phyloP scores from a whole-genome alignment of 2,888 invertebrate species.

The Liopterus haemorrhoidalis region DNA sequence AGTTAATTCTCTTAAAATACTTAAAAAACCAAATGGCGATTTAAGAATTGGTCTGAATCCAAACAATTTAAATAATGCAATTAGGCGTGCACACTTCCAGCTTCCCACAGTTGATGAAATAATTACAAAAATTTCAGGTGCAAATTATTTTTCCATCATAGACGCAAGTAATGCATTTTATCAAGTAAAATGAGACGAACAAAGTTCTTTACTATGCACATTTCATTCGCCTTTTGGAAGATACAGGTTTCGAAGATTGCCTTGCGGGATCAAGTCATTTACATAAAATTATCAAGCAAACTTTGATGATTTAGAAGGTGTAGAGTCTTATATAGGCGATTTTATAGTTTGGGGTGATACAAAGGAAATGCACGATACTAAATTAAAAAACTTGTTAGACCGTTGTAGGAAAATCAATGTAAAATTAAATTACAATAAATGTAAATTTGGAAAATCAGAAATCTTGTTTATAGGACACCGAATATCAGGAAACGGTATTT shows the following conservation, averaged over 20 bases:
- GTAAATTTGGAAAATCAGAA: no score
- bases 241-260: conserved; percentile 10
- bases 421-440: no score
- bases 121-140: conserved; percentile 10
- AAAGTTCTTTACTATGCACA: conserved; percentile 7
- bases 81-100: conserved; percentile 15
- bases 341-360: no score
- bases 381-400: no score
- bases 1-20: conserved; percentile 28
- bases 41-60: conserved; percentile 24
- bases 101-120: conserved; percentile 21
- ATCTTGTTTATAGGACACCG: no score
- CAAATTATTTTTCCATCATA: conserved; percentile 8
- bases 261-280: no score
- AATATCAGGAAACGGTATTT: no score
- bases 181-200: conserved; percentile 11
- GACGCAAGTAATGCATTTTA: conserved; percentile 12
- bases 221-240: conserved; percentile 15
- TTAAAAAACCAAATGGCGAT: conserved; percentile 23
- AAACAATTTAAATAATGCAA: conserved; percentile 18
- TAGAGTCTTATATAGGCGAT: no score
- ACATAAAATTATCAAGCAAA: no score
- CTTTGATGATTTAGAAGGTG: no score
- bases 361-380: no score
- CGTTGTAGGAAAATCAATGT: no score